These are phyloP conservation scores for Takifugu bimaculatus DNA, from an alignment of 2,113 vertebrate genomes.

Conservation along the genomic window DNA sequence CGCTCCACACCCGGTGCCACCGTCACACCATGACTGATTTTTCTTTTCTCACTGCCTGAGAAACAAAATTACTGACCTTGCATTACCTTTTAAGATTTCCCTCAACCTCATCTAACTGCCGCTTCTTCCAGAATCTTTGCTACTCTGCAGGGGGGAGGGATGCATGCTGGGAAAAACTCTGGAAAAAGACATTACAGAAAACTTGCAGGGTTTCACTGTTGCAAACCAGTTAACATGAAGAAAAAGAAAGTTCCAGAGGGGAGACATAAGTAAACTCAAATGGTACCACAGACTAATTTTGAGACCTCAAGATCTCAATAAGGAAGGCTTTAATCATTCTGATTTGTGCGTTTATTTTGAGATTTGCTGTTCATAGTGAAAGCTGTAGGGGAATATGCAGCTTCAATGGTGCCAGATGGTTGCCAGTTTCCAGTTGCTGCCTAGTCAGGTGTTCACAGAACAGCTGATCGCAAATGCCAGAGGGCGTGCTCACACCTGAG, in stretches of 20 bases:
- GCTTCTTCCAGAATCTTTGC: neutral
- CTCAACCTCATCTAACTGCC: conserved; percentile 1
- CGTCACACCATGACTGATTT: neutral
- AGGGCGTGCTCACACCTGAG: conserved; percentile 24
- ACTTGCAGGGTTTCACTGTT: conserved; percentile 9
- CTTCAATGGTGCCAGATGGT: conserved; percentile 48
- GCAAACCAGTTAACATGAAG: too few species aligned
- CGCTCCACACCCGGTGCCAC: neutral
- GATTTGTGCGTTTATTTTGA: conserved; percentile 23
- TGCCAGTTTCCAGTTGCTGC: conserved; percentile 41
- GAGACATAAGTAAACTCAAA: too few species aligned
- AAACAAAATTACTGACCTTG: conserved; percentile 12
- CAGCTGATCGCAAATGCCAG: conserved; percentile 9
- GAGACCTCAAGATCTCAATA: conserved; percentile 2
- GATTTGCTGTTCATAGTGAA: conserved; percentile 24
- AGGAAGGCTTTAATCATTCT: conserved; percentile 29
- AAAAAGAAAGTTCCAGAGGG: too few species aligned
- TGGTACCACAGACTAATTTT: conserved; percentile 5
- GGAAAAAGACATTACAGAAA: neutral
- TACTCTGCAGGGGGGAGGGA: conserved; percentile 11
- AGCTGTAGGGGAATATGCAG: conserved; percentile 18
- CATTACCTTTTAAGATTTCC: conserved; percentile 22
- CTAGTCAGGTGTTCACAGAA: conserved; percentile 51
- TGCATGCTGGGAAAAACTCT: conserved; percentile 15
- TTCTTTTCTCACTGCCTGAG: neutral